Evolutionary conservation across 2,113 vertebrate genomes (phyloP).

Genomic region (Cebus imitator): DNA sequence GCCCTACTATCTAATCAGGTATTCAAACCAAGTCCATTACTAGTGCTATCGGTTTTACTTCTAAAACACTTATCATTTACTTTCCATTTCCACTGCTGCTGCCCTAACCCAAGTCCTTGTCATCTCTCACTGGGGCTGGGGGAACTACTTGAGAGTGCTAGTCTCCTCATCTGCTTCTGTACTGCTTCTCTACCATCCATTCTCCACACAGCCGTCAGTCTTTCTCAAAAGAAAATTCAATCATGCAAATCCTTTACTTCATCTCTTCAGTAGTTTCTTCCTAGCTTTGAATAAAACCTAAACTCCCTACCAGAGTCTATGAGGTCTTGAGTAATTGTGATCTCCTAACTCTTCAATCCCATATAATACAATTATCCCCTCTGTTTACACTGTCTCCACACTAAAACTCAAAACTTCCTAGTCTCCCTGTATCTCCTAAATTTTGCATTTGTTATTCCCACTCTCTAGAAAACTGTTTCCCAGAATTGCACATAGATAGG

Average conservation of each 20-base stretch:
- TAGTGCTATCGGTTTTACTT: not conserved
- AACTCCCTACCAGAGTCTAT: not conserved
- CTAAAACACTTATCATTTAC: not conserved
- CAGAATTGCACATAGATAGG: not conserved
- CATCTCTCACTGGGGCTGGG: not conserved
- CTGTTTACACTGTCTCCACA: not conserved
- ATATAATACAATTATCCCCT: not conserved
- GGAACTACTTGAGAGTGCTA: not conserved
- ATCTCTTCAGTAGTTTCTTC: constrained; percentile 29
- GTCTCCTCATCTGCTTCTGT: not conserved
- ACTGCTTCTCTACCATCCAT: not conserved
- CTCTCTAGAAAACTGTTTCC: not conserved
- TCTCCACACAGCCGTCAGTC: not conserved
- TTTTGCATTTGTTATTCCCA: not conserved
- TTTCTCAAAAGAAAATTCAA: not conserved
- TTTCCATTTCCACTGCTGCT: not conserved
- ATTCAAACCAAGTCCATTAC: not conserved
- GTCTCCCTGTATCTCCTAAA: not conserved
- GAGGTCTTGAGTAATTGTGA: not conserved
- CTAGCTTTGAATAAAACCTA: constrained; percentile 5
- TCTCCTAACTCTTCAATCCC: not conserved
- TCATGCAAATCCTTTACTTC: not conserved
- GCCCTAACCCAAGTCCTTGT: not conserved
- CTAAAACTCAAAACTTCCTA: not conserved
- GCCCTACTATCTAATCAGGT: not conserved